phyloP scores from a whole-genome alignment of 2,888 invertebrate species.

The Diloba caeruleocephala region DNA sequence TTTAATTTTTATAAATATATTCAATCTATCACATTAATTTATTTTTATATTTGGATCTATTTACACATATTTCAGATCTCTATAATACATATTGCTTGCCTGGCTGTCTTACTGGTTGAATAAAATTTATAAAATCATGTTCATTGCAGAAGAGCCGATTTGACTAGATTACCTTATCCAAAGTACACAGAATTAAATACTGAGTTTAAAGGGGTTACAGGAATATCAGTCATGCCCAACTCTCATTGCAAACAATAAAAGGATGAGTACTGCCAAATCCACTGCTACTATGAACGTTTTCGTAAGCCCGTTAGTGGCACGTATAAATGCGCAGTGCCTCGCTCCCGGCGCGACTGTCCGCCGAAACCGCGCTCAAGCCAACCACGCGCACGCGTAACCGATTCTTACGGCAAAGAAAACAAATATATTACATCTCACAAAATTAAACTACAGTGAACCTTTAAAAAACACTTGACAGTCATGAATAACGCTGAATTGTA shows the following conservation, averaged over 20 bases:
- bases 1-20: no score
- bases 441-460: conserved; percentile 1
- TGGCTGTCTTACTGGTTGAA: no score
- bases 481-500: conserved; percentile 92
- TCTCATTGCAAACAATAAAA: conserved; percentile 4
- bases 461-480: conserved; percentile 23
- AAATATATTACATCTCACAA: conserved; percentile 6
- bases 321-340: conserved; percentile 80
- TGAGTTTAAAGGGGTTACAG: background rate
- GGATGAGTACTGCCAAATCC: conserved; percentile 46
- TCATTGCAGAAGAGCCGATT: no score
- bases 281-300: conserved; percentile 57
- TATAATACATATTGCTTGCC: no score
- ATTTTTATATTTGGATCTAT: no score
- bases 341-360: conserved; percentile 72
- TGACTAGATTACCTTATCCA: no score
- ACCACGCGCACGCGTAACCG: conserved; percentile 71
- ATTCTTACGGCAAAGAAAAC: conserved; percentile 44
- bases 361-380: conserved; percentile 74
- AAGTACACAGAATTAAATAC: background rate
- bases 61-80: no score
- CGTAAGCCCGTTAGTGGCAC: conserved; percentile 58
- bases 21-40: no score
- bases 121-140: no score
- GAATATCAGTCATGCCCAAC: background rate